Percentiles rank a stretch among this genome's conserved stretches.
phyloP scores from a whole-genome alignment of 2,888 invertebrate species.

The Archips crataeganus region DNA sequence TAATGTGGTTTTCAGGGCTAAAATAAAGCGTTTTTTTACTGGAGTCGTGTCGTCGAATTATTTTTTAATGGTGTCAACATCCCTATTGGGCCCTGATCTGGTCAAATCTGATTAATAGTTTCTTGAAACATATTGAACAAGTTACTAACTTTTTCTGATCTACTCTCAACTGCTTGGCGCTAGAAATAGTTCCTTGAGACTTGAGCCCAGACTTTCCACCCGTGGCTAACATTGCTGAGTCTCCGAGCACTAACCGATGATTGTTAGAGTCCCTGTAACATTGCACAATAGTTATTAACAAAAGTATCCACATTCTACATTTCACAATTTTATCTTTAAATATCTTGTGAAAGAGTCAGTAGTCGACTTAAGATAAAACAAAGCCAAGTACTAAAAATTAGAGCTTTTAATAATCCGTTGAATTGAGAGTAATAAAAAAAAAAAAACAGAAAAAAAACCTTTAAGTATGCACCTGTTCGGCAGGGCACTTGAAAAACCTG shows the following conservation, averaged over 20 bases:
- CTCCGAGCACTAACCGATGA: conserved; percentile 95
- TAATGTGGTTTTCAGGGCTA: no score
- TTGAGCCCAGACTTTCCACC: conserved; percentile 91
- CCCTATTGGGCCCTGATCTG: no score
- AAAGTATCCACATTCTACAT: neutral
- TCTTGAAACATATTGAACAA: neutral
- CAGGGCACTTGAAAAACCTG: no score
- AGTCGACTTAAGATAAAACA: neutral
- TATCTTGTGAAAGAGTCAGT: neutral
- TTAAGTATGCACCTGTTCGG: no score
- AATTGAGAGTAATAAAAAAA: no score
- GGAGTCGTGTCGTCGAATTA: no score
- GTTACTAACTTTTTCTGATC: conserved; percentile 93
- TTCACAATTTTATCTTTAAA: no score
- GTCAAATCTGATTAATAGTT: neutral
- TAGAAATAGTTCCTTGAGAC: conserved; percentile 95
- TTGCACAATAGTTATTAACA: neutral
- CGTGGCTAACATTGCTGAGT: conserved; percentile 96
- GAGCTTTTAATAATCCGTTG: no score
- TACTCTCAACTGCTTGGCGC: conserved; percentile 94
- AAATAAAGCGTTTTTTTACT: no score
- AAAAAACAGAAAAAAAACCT: no score
- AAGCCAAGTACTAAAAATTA: neutral
- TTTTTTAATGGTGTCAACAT: no score
- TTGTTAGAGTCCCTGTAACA: conserved; percentile 94